A percentile compares a stretch with the other conserved stretches of the same genome.
Evolutionary conservation across 2,797 vertebrate species (phyloP).

Genomic region (Serranus cabrilla): DNA sequence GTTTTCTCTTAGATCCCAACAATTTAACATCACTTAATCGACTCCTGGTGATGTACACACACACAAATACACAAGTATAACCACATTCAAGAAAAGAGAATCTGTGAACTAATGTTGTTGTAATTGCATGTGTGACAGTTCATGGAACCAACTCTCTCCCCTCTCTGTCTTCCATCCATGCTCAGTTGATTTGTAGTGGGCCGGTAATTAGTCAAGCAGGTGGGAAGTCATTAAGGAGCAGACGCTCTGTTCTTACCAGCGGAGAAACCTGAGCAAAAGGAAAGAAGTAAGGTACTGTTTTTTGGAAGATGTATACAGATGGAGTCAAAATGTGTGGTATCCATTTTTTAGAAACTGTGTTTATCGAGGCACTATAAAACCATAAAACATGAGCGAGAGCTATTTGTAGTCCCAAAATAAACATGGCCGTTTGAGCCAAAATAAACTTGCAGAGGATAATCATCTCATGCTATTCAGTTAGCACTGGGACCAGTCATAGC

Average conservation of each 20-base stretch:
- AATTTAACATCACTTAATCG: conserved; percentile 22
- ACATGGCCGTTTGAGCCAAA: neutral
- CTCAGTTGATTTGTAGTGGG: conserved; percentile 59
- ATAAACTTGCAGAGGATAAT: neutral
- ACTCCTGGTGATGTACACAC: neutral
- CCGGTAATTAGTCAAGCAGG: conserved; percentile 73
- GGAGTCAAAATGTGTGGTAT: neutral
- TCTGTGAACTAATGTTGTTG: conserved; percentile 31
- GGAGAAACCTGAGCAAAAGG: conserved; percentile 26
- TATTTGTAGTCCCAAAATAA: conserved; percentile 17
- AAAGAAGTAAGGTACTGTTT: neutral
- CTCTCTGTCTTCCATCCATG: conserved; percentile 45
- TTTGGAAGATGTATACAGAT: conserved; percentile 24
- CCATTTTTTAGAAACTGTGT: conserved; percentile 5
- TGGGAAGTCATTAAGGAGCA: conserved; percentile 74
- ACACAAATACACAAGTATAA: neutral
- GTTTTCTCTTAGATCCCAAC: conserved; percentile 15
- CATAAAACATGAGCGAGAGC: neutral
- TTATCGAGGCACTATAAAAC: conserved; percentile 17
- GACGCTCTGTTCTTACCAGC: conserved; percentile 52
- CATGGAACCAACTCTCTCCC: conserved; percentile 11
- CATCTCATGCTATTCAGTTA: conserved; percentile 1
- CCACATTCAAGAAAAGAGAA: neutral
- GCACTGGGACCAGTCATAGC: neutral
- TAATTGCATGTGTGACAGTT: conserved; percentile 51